These are phyloP conservation scores for Phoeniculus purpureus DNA, from an alignment of 2,797 vertebrate genomes.

Conservation along the genomic window DNA sequence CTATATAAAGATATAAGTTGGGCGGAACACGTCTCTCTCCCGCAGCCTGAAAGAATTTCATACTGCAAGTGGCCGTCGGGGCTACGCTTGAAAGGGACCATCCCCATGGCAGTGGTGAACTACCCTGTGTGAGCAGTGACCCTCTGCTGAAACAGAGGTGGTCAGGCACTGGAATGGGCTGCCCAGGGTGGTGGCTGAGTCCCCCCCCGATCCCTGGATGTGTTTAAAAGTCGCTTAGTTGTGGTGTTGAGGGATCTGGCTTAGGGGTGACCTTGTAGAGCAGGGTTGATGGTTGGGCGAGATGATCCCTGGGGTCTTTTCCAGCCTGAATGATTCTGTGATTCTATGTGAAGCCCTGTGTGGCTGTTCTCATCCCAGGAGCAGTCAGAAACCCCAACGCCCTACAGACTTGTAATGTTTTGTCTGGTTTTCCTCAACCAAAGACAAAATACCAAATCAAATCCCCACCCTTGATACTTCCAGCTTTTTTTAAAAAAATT, in stretches of 20 bases:
- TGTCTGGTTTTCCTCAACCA: not conserved
- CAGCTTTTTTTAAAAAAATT: not conserved
- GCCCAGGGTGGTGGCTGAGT: no score
- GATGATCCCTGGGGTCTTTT: no score
- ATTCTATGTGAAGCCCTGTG: not conserved
- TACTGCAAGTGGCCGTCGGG: not conserved
- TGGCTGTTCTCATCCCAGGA: not conserved
- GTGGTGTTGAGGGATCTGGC: no score
- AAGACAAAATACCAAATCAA: not conserved
- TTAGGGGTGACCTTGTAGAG: no score
- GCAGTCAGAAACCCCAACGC: not conserved
- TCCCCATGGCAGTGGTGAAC: not conserved
- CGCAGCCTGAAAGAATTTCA: not conserved
- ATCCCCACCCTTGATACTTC: not conserved
- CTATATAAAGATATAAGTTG: constrained; percentile 54
- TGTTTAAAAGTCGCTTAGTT: no score
- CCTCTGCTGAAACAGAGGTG: no score
- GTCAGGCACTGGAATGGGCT: no score
- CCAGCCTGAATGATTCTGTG: no score
- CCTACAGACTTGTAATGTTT: not conserved
- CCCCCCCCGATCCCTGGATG: no score
- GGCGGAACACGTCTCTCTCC: constrained; percentile 9
- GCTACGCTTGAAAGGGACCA: not conserved
- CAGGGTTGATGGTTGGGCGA: no score
- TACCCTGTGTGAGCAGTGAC: no score